Evolutionary conservation across 2,113 vertebrate species (phyloP), one percentile per base, ranked within the genome.

Genomic region (Rhabdornis inornatus): DNA sequence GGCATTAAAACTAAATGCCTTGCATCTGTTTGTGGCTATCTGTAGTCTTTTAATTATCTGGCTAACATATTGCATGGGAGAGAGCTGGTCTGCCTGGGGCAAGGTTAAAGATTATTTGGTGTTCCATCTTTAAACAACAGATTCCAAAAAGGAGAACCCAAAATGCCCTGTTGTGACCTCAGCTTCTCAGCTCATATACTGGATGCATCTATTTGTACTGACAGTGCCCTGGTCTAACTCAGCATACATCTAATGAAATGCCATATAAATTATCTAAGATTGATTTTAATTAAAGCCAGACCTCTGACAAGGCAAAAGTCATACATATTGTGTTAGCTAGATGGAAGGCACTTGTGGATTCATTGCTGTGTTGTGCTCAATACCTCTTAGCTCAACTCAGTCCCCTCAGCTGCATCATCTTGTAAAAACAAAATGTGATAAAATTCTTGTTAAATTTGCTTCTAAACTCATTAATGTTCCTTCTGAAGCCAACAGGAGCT

Each of bases 261-360:
- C 56, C 52, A 69, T 47, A 39, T 83, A 78, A 93, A 93, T 95
- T 77, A 95, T 83, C 90, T 53, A 95, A 45, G 93, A 82, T 83
- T 68, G 72, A 60, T 90, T 96, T 96, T 87, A 90, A 96, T 87
- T 94, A 92, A 92, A 94, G 76, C 44, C 80, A 86, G 86, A 49
- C 65, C 68, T 84, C 76, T 92, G 93, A 71, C 42, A 56, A 94
- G 68, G 56, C 64, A 16, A 0, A 81, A 71, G 31, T 87, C 15
- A 1, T 18, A 4, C 13, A 4, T 17, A 2, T 31, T 56, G 56
- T 27, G 40, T 50, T 74, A 64, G 70, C 24, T 74, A 1, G 76
- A 6, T 83, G 71, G 71, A 83, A 78, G 52, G 71, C 55, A 31
- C 79, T 72, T 44, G 52, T 1, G 5, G 72, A 56, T 55, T 70